These are phyloP conservation scores for Leptopilina myrica DNA, from an alignment of 2,888 invertebrate species.

Conservation along the genomic window DNA sequence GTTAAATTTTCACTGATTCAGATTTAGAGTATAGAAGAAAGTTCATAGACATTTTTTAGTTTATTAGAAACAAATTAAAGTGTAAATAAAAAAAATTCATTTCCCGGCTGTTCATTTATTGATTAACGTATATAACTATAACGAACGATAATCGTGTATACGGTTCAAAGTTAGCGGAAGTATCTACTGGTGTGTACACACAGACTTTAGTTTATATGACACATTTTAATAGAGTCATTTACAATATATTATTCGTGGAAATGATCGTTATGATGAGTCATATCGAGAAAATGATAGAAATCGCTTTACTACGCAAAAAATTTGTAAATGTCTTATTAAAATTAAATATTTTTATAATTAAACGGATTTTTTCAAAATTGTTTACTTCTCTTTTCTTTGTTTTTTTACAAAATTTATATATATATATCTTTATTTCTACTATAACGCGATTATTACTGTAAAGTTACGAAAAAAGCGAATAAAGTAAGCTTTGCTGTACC, in stretches of 20 bases:
- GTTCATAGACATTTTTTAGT: background rate
- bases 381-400: too few relatives aligned
- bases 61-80: background rate
- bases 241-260: slow-evolving; percentile 3
- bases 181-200: background rate
- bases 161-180: background rate
- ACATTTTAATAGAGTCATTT: slow-evolving; percentile 9
- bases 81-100: background rate
- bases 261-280: slow-evolving; percentile 1
- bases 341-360: too few relatives aligned
- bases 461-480: too few relatives aligned
- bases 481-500: too few relatives aligned
- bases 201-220: background rate
- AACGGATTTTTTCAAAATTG: too few relatives aligned
- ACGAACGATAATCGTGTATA: background rate
- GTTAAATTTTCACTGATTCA: too few relatives aligned
- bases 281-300: background rate
- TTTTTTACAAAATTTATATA: too few relatives aligned
- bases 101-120: background rate
- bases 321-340: too few relatives aligned
- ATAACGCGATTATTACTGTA: too few relatives aligned
- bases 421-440: too few relatives aligned
- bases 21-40: too few relatives aligned
- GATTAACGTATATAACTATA: background rate
- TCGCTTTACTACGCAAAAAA: background rate